Evolutionary conservation across 2,888 invertebrate species (phyloP), one percentile per base, ranked within the genome.

Genomic region (Acheta domesticus): DNA sequence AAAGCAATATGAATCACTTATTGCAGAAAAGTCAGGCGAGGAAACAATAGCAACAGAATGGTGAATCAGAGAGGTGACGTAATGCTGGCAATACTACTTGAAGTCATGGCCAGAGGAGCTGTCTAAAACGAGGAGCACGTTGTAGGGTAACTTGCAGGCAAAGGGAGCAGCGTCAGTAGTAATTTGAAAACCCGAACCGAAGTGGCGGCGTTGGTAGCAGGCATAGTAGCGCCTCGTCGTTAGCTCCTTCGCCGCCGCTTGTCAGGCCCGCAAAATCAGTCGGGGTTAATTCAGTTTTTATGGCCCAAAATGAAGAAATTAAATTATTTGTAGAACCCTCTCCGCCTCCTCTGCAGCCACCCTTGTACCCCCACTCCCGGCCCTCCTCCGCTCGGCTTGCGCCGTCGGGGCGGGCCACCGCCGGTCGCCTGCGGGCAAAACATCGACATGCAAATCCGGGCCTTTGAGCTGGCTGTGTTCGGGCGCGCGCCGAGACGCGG

Each of bases 401-500:
- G 62, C 14, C 16, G 62, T 4, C 62, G n/a, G 62, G 62, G 62
- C n/a, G 62, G 62, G 16, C 14, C n/a, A n/a, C n/a, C 62, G 62
- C 62, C 12, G 14, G 16, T 19, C 62, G 62, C 16, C 62, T 14
- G 16, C 62, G 62, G 19, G n/a, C 62, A 62, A 62, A 62, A 62
- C 62, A 62, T n/a, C 16, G 62, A 62, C 62, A 62, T 62, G 62
- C 62, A 62, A 62, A 62, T 62, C 16, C 62, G n/a, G 62, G 16
- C n/a, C 16, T 14, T 62, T 62, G 62, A 62, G 62, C 62, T 62
- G 62, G 62, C 62, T 62, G 62, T 62, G n/a, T n/a, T 62, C 62
- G 62, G 62, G n/a, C 16, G n/a, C 62, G 62, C 62, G 62, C 62
- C 16, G 62, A 62, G 62, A 62, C 62, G 62, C 62, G 62, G 62